Base-by-base conservation (phyloP, 35 echinoderm and acorn worm genomes). In the Amphiura filiformis region DNA sequence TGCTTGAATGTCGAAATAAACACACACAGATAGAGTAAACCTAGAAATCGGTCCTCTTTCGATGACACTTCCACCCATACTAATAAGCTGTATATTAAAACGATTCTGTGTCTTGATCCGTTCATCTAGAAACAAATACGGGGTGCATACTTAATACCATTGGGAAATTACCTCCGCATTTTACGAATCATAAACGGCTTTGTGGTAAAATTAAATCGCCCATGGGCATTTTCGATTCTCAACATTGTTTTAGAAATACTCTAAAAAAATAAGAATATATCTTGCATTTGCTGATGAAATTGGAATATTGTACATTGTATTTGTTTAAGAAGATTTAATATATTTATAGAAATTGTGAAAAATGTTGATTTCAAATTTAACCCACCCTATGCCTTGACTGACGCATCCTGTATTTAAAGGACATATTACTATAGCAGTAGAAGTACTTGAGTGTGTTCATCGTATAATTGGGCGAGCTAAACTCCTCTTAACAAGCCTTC, bases 71-170 rank as follows among this genome's bases (percentile, higher is more conserved):
- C 61, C 61, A 23, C 61, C 61, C 61, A 70, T 70, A 70, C 61
- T 70, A 70, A 70, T 70, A 18, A 70, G 61, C 61, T 70, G 61
- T 4, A 70, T 70, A 70, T 70, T 70, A 70, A 70, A 70, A 70
- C 61, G 61, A 70, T n/a, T 70, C 61, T 70, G 26, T 70, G 61
- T 70, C 61, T n/a, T 70, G 61, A 70, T 70, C 61, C 61, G 61
- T 30, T 70, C 9, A 11, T 70, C 61, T 11, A 2, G 61, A n/a
- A 70, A 70, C 44, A 70, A 70, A 70, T 70, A 70, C 61, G 28
- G 61, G 61, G 61, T 70, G 61, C 15, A 70, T 70, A 15, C 26
- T 15, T 70, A 70, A 70, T 70, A 70, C 61, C 61, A 23, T 13
- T 15, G 61, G 61, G 61, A 70, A 70, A 70, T 70, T 70, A 70